Percentiles rank a stretch among this genome's conserved stretches.
These are phyloP conservation scores for Petaurus breviceps DNA, from an alignment of 2,113 vertebrate species.

Conservation along the genomic window DNA sequence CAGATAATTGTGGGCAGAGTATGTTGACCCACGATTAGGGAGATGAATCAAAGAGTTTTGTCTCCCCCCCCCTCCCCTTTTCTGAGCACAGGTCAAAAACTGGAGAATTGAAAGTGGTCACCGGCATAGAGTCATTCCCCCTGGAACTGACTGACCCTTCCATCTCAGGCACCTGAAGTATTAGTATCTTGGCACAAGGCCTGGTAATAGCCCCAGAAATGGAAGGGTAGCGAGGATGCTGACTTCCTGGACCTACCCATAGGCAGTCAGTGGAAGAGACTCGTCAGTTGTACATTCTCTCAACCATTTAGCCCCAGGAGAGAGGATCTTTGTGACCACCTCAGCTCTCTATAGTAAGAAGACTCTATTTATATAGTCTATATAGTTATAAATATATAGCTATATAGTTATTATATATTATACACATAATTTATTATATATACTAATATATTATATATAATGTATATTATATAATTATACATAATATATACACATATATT, in stretches of 20 bases:
- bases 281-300: background rate
- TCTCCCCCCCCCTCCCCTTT: background rate
- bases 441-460: too few species aligned
- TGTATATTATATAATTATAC: too few species aligned
- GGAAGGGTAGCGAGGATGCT: background rate
- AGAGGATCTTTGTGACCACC: background rate
- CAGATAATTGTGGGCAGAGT: too few species aligned
- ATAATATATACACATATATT: too few species aligned
- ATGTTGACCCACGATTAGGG: too few species aligned
- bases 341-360: background rate
- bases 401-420: too few species aligned
- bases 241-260: background rate
- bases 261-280: background rate
- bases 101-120: background rate
- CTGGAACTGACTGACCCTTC: background rate
- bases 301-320: background rate
- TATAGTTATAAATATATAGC: too few species aligned
- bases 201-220: background rate
- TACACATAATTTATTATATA: too few species aligned
- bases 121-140: background rate
- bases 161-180: background rate
- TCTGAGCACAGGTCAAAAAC: background rate
- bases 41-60: background rate
- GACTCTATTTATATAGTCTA: too few species aligned
- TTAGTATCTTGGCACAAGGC: background rate